Base-by-base conservation (phyloP, 2,113 vertebrate species). In the Syrrhaptes paradoxus region DNA sequence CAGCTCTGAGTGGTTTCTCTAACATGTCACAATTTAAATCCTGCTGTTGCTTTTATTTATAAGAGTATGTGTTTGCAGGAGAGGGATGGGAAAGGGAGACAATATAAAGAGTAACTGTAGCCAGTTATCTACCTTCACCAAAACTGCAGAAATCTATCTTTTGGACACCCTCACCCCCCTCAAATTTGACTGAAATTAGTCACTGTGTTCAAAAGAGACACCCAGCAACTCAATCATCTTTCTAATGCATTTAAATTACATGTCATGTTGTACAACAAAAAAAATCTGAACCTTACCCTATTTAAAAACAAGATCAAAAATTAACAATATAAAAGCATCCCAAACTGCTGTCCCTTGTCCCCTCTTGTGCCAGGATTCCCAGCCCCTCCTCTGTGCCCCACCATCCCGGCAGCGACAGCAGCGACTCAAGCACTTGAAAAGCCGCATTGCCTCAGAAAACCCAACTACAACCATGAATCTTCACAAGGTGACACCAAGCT, bases 401-500 rank as follows among this genome's bases (percentile, higher is more conserved):
- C 62, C n/a, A 38, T 21, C 48, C 70, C 18, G 38, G 25, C 57
- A 85, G 38, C 24, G 41, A 36, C 65, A 41, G 22, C 12, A 87
- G 45, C 5, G 1, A 52, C 43, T 13, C 17, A 7, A 76, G 22
- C 70, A 65, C 49, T 34, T 11, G 16, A 46, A 75, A 59, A 91
- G 52, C 20, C 2, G 0, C 20, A 3, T 0, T n/a, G 71, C 66
- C 45, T 59, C 49, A 49, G n/a, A 65, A 58, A 87, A 68, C 17
- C 62, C 48, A 73, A 48, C 26, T 28, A 34, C 72, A 65, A 31
- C 6, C 36, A 71, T 24, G 2, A 34, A 54, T 73, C 75, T 62
- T 58, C 58, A 51, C 36, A 63, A 87, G 28, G 34, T 61, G 81
- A 82, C 87, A 84, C 38, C 63, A 90, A 78, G 82, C 57, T 70